A percentile compares a stretch with the other conserved stretches of the same genome.
Evolutionary conservation across 1,140 invertebrate species (phyloP).

Genomic region (Ostrea denselamellosa): DNA sequence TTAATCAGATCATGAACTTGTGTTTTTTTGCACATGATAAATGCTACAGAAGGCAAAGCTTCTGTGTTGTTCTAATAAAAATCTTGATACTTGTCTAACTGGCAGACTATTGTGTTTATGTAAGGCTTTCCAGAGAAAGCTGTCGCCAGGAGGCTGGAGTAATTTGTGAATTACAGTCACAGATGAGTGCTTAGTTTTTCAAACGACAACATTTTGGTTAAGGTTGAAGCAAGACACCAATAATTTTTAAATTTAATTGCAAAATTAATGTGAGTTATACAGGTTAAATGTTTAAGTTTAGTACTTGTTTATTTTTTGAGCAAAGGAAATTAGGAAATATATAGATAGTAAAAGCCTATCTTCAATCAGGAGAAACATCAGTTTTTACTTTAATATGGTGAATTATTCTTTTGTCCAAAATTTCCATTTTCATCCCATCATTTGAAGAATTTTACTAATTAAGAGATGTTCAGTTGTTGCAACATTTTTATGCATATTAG

Average conservation of each 20-base stretch:
- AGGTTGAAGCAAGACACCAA: constrained; percentile 1
- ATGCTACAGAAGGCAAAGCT: constrained; percentile 25
- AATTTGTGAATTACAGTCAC: constrained; percentile 31
- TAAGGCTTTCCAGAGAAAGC: background rate
- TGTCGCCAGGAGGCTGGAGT: constrained; percentile 1
- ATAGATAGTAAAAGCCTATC: constrained; percentile 29
- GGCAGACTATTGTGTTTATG: constrained; percentile 25
- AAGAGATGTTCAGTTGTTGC: too few relatives aligned
- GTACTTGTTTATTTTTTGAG: constrained; percentile 8
- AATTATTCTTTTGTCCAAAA: background rate
- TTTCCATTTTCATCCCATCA: background rate
- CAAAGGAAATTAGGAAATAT: constrained; percentile 3
- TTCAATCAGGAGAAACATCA: constrained; percentile 17
- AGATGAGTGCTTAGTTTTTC: background rate
- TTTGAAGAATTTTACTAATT: too few relatives aligned
- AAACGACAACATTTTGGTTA: background rate
- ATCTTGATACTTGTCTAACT: background rate
- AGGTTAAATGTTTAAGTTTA: constrained; percentile 36
- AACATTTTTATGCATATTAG: too few relatives aligned
- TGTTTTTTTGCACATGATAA: constrained; percentile 1
- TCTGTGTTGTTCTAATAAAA: constrained; percentile 10
- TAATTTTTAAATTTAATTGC: constrained; percentile 16
- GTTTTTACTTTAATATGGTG: background rate
- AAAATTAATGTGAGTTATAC: background rate
- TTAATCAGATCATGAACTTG: constrained; percentile 27